These are phyloP conservation scores for Naja naja DNA, from an alignment of 2,113 vertebrate genomes.

Conservation along the genomic window DNA sequence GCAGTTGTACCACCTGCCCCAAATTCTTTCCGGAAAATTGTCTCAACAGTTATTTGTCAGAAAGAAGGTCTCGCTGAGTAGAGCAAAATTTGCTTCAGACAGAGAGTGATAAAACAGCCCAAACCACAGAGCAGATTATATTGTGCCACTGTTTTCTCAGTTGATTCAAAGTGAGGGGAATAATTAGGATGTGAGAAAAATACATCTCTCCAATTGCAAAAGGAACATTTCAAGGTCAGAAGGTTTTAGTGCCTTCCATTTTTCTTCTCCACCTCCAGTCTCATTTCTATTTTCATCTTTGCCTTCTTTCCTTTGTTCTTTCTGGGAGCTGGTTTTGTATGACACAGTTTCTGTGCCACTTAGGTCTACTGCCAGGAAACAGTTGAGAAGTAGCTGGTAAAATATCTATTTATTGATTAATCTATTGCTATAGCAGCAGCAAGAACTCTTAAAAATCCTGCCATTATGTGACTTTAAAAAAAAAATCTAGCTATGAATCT, in stretches of 20 bases:
- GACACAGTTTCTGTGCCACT: not conserved
- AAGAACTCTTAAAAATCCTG: not conserved
- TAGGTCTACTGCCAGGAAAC: not conserved
- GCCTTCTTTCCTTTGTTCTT: not conserved
- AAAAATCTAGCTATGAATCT: not conserved
- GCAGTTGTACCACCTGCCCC: not conserved
- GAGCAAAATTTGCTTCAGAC: not conserved
- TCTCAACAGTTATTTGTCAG: conserved; percentile 16
- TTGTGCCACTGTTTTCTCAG: not conserved
- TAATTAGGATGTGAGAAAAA: not conserved
- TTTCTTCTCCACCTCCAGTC: not conserved
- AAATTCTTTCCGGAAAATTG: conserved; percentile 44
- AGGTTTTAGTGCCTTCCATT: not conserved
- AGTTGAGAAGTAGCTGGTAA: not conserved
- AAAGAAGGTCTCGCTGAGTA: conserved; percentile 19
- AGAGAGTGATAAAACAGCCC: not conserved
- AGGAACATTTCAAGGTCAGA: not conserved
- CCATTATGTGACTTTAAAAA: not conserved
- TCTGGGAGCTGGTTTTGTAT: not conserved
- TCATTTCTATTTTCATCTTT: not conserved
- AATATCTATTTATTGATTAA: not conserved
- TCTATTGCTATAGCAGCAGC: not conserved
- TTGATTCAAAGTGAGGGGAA: not conserved
- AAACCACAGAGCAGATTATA: not conserved
- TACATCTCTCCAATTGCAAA: not conserved